A percentile compares a stretch with the other conserved stretches of the same genome.
Conservation (phyloP, 2,113 vertebrate species). For the Petrocephalus zakoni region DNA sequence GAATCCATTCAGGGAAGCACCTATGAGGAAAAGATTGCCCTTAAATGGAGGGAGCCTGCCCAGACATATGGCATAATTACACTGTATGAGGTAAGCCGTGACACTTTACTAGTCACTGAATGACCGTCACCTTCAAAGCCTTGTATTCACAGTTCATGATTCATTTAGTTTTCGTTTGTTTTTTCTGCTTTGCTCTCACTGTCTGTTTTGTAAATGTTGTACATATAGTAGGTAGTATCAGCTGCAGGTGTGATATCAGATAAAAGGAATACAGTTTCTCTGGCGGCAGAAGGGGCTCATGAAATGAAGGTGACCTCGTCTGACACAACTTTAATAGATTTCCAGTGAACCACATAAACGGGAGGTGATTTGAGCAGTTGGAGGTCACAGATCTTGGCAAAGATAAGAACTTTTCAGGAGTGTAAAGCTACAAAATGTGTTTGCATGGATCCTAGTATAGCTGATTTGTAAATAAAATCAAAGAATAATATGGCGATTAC, state of each 20-base stretch:
- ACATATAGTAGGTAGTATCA: background rate
- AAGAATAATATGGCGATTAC: background rate
- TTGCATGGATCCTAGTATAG: background rate
- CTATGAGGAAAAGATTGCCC: slow-evolving; percentile 89
- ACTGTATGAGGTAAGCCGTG: slow-evolving; percentile 80
- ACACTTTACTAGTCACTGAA: no score
- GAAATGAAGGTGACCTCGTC: background rate
- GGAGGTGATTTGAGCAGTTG: background rate
- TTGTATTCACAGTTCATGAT: background rate
- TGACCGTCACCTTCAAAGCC: background rate
- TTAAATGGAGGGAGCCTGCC: slow-evolving; percentile 84
- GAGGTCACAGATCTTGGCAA: background rate
- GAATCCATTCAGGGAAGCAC: slow-evolving; percentile 87
- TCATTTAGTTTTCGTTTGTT: background rate
- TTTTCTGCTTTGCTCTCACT: background rate
- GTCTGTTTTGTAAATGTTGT: background rate
- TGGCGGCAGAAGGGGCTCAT: background rate
- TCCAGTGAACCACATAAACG: background rate
- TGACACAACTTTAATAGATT: background rate
- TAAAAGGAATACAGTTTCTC: background rate
- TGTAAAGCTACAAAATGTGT: background rate
- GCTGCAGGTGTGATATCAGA: background rate
- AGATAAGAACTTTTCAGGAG: background rate
- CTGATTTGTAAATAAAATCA: background rate
- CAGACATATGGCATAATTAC: slow-evolving; percentile 90